Evolutionary conservation across 2,888 invertebrate species (phyloP), one percentile per base, ranked within the genome.

Genomic region (Nesidiocoris tenuis): DNA sequence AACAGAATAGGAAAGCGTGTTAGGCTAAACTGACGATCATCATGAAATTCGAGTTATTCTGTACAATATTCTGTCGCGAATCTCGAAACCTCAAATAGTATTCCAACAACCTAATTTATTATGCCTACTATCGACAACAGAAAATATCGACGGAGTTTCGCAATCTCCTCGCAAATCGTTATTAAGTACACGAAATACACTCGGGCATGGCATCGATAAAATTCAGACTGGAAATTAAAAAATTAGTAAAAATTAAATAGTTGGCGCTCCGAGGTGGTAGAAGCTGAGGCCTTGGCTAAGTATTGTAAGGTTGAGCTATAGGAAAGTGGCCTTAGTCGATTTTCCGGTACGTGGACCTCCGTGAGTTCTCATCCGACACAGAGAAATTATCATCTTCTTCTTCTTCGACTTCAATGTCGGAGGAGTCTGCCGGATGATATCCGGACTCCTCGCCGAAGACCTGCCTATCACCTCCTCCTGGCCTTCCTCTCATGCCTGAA

Each of bases 331-430:
- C 19, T 72, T 61, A 63, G 72, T 72, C 18, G 72, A 72, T 61
- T 25, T 61, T 61, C 25, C 39, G 61, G 61, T 71, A 61, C 23
- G 71, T n/a, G n/a, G n/a, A 17, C 19, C 24, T 18, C 61, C 61
- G 25, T 71, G 61, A 3, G 72, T 61, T 23, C 39, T 61, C 2
- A 61, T 61, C 21, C 17, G 72, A 54, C 72, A 72, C 63, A 72
- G 61, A 61, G 72, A 72, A 56, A 61, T 72, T n/a, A 72, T 72
- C 72, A 72, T 72, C 54, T 56, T 72, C 70, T 18, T 70, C 70
- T 70, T 70, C 72, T n/a, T 61, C 23, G 21, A n/a, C 16, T 54
- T 22, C 12, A n/a, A 25, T 12, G 25, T 25, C 39, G 55, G 22
- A 12, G 39, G 67, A 67, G 19, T 19, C 21, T 56, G 25, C 18